Base-by-base conservation (phyloP, 2,113 vertebrate species). In the Platysternon megacephalum region DNA sequence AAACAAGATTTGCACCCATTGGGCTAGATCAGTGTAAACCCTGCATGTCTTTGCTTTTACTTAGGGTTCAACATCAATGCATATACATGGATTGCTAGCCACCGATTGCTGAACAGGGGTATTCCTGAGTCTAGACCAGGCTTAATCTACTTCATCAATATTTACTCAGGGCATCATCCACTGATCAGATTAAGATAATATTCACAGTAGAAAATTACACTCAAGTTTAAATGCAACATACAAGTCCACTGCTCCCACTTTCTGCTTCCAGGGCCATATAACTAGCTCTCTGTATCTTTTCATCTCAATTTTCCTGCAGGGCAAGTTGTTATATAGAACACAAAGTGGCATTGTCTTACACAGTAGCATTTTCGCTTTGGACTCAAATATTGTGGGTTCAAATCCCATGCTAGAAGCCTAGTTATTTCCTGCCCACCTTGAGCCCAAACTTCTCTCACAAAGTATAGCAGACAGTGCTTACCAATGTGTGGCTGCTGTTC, bases 241-340 rank as follows among this genome's bases (percentile, higher is more conserved):
- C 26, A 79, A 49, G 7, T 56, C 35, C 28, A 79, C 13, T 52
- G 29, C 9, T 87, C 42, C 16, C 32, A 55, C 32, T 48, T 80
- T 49, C 56, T 44, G 32, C 65, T 91, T 81, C 61, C 61, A 82
- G 49, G 51, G 52, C 49, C 78, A 86, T 68, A 49, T 49, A 53
- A 44, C 22, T 72, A 32, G 29, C 42, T 65, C 76, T 72, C 49
- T 86, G 35, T 53, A 68, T 61, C 56, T 53, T 85, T 79, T 84
- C 24, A 46, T 29, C 19, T 52, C 55, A 78, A 51, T 79, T 79
- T 84, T 46, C 51, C 80, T 88, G 28, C n/a, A 48, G 48, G 13
- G 79, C 72, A 91, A 87, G 92, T 90, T 79, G 87, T 79, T 82
- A 76, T 44, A 29, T 55, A 83, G 44, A 81, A 76, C 74, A 61